Evolutionary conservation across 2,113 vertebrate genomes (phyloP).

Genomic region (Ictidomys tridecemlineatus): DNA sequence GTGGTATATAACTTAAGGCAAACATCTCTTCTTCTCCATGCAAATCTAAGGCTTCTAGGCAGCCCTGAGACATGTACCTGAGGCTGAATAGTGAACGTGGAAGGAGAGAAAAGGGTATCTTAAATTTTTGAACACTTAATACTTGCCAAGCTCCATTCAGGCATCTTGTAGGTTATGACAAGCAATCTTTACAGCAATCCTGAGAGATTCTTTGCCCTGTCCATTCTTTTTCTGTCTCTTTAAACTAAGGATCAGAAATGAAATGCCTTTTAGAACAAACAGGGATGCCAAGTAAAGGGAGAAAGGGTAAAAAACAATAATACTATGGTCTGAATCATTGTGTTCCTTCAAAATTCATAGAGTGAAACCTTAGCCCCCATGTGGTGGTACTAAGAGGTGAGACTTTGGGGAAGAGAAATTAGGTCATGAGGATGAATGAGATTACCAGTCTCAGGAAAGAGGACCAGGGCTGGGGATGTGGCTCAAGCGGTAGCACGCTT

Average conservation of each 20-base stretch:
- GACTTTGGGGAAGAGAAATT: background rate
- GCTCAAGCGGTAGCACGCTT: too few relatives aligned
- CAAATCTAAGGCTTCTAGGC: background rate
- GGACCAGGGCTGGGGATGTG: too few relatives aligned
- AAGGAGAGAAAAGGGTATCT: background rate
- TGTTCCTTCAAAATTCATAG: background rate
- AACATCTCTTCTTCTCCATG: background rate
- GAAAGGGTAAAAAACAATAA: background rate
- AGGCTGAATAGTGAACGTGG: background rate
- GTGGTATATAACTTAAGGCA: background rate
- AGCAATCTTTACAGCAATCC: background rate
- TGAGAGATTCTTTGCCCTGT: background rate
- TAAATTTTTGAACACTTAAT: background rate
- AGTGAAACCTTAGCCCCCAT: background rate
- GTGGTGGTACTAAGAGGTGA: background rate
- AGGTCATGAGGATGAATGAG: background rate
- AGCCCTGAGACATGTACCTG: background rate
- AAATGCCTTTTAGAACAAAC: background rate
- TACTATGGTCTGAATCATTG: background rate
- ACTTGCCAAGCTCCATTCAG: background rate
- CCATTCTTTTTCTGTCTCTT: background rate
- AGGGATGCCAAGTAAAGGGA: background rate
- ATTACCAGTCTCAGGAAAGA: background rate
- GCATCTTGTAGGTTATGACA: background rate
- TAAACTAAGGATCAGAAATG: slow-evolving; percentile 7